These are phyloP conservation scores for Masticophis lateralis DNA, from an alignment of 2,797 vertebrate species.

Conservation along the genomic window DNA sequence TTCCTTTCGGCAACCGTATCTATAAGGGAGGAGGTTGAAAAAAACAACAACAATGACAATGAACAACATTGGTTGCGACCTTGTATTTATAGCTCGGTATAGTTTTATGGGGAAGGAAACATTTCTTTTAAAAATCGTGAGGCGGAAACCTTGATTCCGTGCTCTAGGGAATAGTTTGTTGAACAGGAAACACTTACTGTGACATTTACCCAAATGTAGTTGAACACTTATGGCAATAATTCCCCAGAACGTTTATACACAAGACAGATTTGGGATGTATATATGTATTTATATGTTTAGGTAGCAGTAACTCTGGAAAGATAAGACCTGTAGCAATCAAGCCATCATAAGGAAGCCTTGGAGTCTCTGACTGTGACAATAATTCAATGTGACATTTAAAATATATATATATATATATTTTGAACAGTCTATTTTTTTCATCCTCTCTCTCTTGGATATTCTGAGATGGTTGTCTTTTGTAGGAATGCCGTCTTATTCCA, in stretches of 20 bases:
- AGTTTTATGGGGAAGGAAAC: constrained; percentile 1
- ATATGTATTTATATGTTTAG: no score
- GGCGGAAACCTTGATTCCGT: not conserved
- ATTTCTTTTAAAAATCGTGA: not conserved
- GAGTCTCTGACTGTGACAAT: no score
- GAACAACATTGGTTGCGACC: constrained; percentile 28
- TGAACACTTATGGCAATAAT: not conserved
- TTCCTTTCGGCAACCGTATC: constrained; percentile 96
- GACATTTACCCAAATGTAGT: constrained; percentile 13
- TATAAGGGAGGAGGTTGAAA: constrained; percentile 61
- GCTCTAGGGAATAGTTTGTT: not conserved
- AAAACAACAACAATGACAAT: not conserved
- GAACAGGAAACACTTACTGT: not conserved
- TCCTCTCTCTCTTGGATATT: no score
- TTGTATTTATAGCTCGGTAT: not conserved
- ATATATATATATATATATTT: not conserved
- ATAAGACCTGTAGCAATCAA: not conserved
- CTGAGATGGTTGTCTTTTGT: no score
- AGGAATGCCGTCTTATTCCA: no score
- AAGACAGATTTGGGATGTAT: not conserved
- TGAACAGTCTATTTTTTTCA: not conserved
- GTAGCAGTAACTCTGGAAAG: not conserved
- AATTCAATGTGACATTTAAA: not conserved
- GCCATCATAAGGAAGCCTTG: not conserved
- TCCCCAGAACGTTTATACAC: not conserved